These are phyloP conservation scores for Lepidonotus clava DNA, from an alignment of 2,888 invertebrate species.

Conservation along the genomic window DNA sequence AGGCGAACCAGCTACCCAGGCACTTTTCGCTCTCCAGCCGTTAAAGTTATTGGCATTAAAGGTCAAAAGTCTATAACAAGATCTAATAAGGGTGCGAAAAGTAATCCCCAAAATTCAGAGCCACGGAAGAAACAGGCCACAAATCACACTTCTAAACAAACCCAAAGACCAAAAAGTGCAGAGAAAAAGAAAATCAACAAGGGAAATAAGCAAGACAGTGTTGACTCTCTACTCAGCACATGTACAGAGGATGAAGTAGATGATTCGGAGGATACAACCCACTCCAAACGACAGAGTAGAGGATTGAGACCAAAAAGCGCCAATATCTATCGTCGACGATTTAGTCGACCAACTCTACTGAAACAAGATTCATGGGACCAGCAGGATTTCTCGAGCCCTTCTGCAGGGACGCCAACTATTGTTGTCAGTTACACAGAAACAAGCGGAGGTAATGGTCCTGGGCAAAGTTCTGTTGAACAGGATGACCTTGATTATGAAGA, in stretches of 20 bases:
- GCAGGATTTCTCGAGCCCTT: background rate
- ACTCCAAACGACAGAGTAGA: background rate
- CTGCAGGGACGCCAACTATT: conserved; percentile 11
- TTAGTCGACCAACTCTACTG: conserved; percentile 29
- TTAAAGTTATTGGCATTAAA: background rate
- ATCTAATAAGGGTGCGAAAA: background rate
- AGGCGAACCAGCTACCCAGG: conserved; percentile 36
- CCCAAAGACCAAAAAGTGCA: background rate
- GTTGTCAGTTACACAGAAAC: conserved; percentile 28
- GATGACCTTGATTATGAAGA: conserved; percentile 47
- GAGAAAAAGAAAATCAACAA: background rate
- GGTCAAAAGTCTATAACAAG: background rate
- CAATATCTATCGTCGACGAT: conserved; percentile 15
- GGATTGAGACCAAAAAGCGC: conserved; percentile 27
- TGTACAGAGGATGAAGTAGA: conserved; percentile 34
- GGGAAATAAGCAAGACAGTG: conserved; percentile 4
- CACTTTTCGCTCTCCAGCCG: background rate
- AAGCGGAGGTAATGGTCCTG: background rate
- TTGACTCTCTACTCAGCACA: conserved; percentile 28
- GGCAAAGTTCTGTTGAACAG: conserved; percentile 15
- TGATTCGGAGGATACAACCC: background rate
- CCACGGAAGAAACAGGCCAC: background rate
- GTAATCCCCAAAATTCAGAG: background rate
- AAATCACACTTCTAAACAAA: background rate
- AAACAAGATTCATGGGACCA: conserved; percentile 32